Conservation (phyloP, 2,113 vertebrate species). For the Lates calcarifer region DNA sequence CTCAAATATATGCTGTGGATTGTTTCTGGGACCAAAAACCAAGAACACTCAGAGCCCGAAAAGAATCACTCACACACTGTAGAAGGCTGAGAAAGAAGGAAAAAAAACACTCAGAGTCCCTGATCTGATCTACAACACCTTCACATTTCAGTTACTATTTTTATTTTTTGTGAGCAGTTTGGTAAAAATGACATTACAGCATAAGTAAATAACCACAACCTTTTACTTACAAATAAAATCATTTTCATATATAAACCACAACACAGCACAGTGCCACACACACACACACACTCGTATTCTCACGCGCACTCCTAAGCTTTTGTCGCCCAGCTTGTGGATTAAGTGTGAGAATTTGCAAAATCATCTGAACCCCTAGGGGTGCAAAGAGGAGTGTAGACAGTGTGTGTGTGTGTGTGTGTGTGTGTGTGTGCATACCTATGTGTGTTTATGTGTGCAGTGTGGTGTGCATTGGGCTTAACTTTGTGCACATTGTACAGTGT, state of each 20-base stretch:
- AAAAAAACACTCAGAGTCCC: not conserved
- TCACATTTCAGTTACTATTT: not conserved
- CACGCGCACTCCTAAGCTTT: slow-evolving; percentile 43
- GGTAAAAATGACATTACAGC: not conserved
- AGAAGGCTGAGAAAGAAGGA: not conserved
- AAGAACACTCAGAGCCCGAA: not conserved
- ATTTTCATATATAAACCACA: slow-evolving; percentile 5
- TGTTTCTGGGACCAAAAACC: slow-evolving; percentile 11
- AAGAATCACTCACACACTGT: slow-evolving; percentile 19
- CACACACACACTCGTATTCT: not conserved
- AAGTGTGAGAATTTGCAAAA: slow-evolving; percentile 65
- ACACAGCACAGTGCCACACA: not conserved
- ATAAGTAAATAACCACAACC: not conserved
- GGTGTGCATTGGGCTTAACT: slow-evolving; percentile 29
- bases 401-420: not conserved
- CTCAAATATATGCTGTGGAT: not conserved
- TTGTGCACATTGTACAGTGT: slow-evolving; percentile 15
- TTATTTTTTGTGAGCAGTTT: not conserved
- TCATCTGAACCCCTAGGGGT: slow-evolving; percentile 54
- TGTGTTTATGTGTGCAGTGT: slow-evolving; percentile 9
- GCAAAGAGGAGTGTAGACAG: slow-evolving; percentile 24
- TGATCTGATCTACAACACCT: not conserved
- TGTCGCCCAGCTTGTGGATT: slow-evolving; percentile 61
- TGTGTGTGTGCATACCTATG: not conserved
- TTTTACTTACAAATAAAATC: not conserved